Evolutionary conservation across 2,113 vertebrate species (phyloP), one percentile per base, ranked within the genome.

Genomic region (Colius striatus): DNA sequence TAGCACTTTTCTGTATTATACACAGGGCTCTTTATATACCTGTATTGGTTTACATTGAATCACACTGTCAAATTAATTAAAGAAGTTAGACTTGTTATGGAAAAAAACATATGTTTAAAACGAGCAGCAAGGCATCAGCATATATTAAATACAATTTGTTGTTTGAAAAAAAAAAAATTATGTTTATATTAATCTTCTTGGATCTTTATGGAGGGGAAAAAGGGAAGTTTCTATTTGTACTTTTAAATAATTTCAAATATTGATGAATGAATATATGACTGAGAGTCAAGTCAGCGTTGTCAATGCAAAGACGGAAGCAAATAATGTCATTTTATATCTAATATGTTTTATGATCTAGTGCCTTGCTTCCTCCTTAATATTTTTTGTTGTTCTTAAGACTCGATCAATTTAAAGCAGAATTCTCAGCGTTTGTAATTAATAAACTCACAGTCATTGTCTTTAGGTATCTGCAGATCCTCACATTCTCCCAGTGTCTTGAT

Each of bases 1-100:
- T 97, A 97, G 54, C 82, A 85, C 91, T 97, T 97, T 97, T 71
- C 95, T 93, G 94, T 68, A 60, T 97, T 97, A 93, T 86, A 86
- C 61, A 63, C 54, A 77, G 70, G 92, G 84, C 34, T 45, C 73
- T 88, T 96, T 89, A 88, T 96, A 71, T 90, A 79, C 76, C 91
- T 97, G 92, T 70, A 81, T 95, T 97, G 70, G 63, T 94, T 97
- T 97, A 97, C 96, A 84, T 38, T 74, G 94, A 96, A 91, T 89
- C 84, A 95, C 63, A 63, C 90, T 94, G 85, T 84, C 83, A 95
- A 96, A 96, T 97, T 97, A 96, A 97, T 97, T 96, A 86, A 92
- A 85, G 90, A 94, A 67, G 80, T 84, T 57, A 51, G 32, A 63
- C 67, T 94, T 94, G 70, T 94, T 94, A 50, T 84, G 92, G 50